A percentile compares a stretch with the other conserved stretches of the same genome.
These are phyloP conservation scores for Epicauta chinensis DNA, from an alignment of 1,140 invertebrate species.

Conservation along the genomic window DNA sequence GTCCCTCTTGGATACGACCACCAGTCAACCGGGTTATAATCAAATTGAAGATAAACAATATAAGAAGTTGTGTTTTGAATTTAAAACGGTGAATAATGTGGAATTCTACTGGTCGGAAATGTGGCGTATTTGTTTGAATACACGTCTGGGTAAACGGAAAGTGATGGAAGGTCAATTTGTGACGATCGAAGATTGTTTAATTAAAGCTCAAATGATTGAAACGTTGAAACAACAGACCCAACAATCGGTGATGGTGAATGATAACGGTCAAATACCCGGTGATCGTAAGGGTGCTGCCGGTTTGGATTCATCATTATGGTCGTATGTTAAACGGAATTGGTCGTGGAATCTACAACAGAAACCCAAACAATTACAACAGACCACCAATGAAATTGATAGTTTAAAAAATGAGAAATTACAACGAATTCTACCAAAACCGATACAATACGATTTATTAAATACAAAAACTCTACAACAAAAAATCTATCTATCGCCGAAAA, in stretches of 20 bases:
- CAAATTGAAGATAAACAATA: conserved; percentile 56
- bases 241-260: conserved; percentile 44
- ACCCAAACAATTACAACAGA: neutral
- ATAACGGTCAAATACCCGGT: conserved; percentile 60
- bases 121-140: conserved; percentile 60
- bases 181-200: conserved; percentile 21
- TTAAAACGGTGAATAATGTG: conserved; percentile 51
- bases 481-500: conserved; percentile 15
- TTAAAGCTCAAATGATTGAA: conserved; percentile 4
- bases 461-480: conserved; percentile 1
- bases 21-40: conserved; percentile 56
- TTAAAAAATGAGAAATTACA: conserved; percentile 15
- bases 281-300: conserved; percentile 67
- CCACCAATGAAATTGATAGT: neutral
- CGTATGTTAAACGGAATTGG: conserved; percentile 67
- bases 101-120: conserved; percentile 70
- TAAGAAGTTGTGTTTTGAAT: conserved; percentile 48
- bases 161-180: conserved; percentile 38
- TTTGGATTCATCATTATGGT: conserved; percentile 61
- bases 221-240: conserved; percentile 40
- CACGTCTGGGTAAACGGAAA: conserved; percentile 52
- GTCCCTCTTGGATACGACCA: conserved; percentile 59
- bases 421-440: neutral
- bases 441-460: conserved; percentile 8
- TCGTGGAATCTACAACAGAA: conserved; percentile 25